phyloP scores from a whole-genome alignment of 2,113 vertebrate species.

The Prochilodus magdalenae region DNA sequence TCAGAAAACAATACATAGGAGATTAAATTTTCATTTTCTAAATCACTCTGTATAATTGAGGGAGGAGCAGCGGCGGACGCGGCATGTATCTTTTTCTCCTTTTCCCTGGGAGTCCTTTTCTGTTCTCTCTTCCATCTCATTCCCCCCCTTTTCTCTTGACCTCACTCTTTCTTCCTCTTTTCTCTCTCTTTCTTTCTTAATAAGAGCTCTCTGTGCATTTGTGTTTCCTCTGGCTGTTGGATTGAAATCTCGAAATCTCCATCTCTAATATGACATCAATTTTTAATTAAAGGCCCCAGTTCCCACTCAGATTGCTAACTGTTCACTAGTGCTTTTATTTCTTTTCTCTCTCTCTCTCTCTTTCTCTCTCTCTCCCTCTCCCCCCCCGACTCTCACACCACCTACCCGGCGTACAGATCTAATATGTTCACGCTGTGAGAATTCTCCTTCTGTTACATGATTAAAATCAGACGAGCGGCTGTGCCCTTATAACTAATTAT shows the following conservation, averaged over 20 bases:
- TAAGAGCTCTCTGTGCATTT: constrained; percentile 64
- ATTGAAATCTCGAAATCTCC: constrained; percentile 77
- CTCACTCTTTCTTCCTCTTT: neutral
- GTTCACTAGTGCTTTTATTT: constrained; percentile 61
- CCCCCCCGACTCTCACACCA: neutral
- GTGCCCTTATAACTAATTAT: constrained; percentile 77
- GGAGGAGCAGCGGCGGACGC: constrained; percentile 23
- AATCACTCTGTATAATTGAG: constrained; percentile 44
- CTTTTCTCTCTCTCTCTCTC: constrained; percentile 30
- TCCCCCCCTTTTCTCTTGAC: neutral
- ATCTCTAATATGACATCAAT: constrained; percentile 78
- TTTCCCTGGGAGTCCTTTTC: neutral
- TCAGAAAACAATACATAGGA: constrained; percentile 50
- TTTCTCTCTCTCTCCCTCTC: no score
- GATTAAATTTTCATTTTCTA: constrained; percentile 58
- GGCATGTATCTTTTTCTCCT: constrained; percentile 17
- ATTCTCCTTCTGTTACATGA: constrained; percentile 70
- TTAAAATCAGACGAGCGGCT: constrained; percentile 75
- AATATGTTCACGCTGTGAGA: constrained; percentile 72
- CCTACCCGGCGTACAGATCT: constrained; percentile 50
- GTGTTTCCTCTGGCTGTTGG: constrained; percentile 67
- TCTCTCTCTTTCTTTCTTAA: constrained; percentile 45
- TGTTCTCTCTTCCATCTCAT: neutral
- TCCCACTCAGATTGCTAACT: constrained; percentile 70
- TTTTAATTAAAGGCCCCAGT: constrained; percentile 78